phyloP scores from a whole-genome alignment of 2,113 vertebrate genomes.

The Trichomycterus rosablanca region DNA sequence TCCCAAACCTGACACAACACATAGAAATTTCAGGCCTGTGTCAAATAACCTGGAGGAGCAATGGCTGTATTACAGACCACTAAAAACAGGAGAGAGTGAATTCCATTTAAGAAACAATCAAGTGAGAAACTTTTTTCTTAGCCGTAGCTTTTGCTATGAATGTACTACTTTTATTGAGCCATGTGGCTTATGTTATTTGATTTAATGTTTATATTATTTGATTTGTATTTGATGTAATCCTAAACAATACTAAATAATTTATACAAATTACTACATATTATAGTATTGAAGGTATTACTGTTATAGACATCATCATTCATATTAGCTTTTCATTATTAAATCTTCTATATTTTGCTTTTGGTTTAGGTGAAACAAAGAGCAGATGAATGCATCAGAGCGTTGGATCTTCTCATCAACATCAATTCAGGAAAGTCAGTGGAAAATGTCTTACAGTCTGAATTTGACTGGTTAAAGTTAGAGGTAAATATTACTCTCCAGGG shows the following conservation, averaged over 20 bases:
- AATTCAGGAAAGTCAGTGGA: conserved; percentile 68
- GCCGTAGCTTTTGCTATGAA: neutral
- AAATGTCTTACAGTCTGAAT: conserved; percentile 71
- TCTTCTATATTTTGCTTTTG: too few relatives aligned
- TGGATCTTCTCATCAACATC: conserved; percentile 76
- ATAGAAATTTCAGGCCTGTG: neutral
- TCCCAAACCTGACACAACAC: conserved; percentile 44
- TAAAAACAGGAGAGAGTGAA: conserved; percentile 69
- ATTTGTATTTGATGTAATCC: too few relatives aligned
- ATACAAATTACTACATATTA: too few relatives aligned
- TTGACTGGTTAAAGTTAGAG: conserved; percentile 77
- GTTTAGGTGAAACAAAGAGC: conserved; percentile 85
- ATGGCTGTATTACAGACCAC: conserved; percentile 81
- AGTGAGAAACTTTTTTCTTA: conserved; percentile 58
- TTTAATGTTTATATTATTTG: too few relatives aligned
- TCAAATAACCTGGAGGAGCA: conserved; percentile 57
- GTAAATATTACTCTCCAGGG: conserved; percentile 52
- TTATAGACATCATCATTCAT: too few relatives aligned
- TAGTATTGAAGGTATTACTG: too few relatives aligned
- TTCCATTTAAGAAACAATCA: conserved; percentile 75
- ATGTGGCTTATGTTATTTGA: too few relatives aligned
- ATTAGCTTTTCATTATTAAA: too few relatives aligned
- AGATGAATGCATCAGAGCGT: conserved; percentile 80
- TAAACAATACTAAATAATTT: too few relatives aligned
- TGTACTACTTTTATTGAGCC: neutral